Conservation (phyloP, 1,140 invertebrate species). For the Metaphire vulgaris region DNA sequence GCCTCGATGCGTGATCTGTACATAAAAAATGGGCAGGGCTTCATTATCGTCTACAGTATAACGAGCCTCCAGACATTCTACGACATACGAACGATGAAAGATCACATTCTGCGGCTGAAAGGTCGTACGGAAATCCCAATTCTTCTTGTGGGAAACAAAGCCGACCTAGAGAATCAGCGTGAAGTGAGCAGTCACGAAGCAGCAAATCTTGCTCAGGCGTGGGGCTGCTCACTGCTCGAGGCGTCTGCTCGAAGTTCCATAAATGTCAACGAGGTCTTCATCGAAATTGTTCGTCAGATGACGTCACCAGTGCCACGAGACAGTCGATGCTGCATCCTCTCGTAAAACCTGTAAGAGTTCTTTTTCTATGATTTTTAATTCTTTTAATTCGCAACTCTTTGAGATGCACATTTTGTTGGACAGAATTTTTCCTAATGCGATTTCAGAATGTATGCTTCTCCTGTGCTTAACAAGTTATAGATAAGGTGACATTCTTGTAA, state of each 20-base stretch:
- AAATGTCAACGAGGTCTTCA: constrained; percentile 98
- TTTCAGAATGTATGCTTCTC: no score
- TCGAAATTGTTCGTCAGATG: constrained; percentile 98
- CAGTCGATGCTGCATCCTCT: no score
- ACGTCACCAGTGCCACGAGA: no score
- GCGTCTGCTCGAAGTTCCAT: constrained; percentile 96
- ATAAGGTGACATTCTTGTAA: no score
- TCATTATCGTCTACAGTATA: constrained; percentile 95
- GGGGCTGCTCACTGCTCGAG: constrained; percentile 96
- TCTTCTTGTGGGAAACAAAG: constrained; percentile 92
- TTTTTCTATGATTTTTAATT: no score
- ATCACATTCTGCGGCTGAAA: constrained; percentile 94
- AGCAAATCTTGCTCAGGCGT: constrained; percentile 75
- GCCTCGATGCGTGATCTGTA: constrained; percentile 58
- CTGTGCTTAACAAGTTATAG: no score
- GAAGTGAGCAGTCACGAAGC: constrained; percentile 72
- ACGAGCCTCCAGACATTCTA: constrained; percentile 89
- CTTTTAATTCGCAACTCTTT: no score
- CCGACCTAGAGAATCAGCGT: constrained; percentile 82
- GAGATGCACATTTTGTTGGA: no score
- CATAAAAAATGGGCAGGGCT: constrained; percentile 67
- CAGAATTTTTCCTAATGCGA: no score
- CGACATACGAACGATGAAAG: constrained; percentile 96
- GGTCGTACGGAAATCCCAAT: constrained; percentile 59
- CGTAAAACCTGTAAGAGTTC: no score